A percentile compares a stretch with the other conserved stretches of the same genome.
phyloP scores from a whole-genome alignment of 2,888 invertebrate genomes.

The Hydroisotoma schaefferi region DNA sequence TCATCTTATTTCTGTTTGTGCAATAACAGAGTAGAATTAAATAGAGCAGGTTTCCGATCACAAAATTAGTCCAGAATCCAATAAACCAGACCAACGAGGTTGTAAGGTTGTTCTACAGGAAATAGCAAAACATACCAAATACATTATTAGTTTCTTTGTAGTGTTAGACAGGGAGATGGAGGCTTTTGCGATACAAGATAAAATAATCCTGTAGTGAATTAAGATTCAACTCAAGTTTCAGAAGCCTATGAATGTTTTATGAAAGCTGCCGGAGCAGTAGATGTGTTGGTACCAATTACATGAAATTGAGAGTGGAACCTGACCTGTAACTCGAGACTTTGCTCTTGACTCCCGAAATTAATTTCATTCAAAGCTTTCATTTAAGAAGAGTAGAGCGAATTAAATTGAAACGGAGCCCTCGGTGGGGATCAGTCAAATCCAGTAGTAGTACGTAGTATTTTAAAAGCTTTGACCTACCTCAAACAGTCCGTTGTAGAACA shows the following conservation, averaged over 20 bases:
- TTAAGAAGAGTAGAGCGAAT: not conserved
- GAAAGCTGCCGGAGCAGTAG: not conserved
- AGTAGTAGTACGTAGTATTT: no score
- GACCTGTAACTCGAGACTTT: no score
- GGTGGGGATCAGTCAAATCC: no score
- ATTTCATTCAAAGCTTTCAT: not conserved
- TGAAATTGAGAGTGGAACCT: no score
- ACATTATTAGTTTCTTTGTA: not conserved
- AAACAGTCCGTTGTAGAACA: constrained; percentile 36
- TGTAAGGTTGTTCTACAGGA: constrained; percentile 35
- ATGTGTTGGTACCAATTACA: not conserved
- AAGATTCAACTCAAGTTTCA: not conserved
- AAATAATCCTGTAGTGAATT: not conserved
- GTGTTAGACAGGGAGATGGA: not conserved
- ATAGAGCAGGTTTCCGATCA: constrained; percentile 36
- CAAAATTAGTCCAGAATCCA: constrained; percentile 39
- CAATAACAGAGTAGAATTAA: constrained; percentile 37
- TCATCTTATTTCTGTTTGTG: constrained; percentile 35
- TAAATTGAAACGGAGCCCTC: not conserved
- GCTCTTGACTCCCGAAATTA: no score
- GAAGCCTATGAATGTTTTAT: not conserved
- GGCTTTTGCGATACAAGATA: not conserved
- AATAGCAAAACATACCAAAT: constrained; percentile 18
- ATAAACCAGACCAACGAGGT: constrained; percentile 35
- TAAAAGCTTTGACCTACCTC: constrained; percentile 40